Base-by-base conservation (phyloP, 2,113 vertebrate genomes). In the Hystrix brachyura region DNA sequence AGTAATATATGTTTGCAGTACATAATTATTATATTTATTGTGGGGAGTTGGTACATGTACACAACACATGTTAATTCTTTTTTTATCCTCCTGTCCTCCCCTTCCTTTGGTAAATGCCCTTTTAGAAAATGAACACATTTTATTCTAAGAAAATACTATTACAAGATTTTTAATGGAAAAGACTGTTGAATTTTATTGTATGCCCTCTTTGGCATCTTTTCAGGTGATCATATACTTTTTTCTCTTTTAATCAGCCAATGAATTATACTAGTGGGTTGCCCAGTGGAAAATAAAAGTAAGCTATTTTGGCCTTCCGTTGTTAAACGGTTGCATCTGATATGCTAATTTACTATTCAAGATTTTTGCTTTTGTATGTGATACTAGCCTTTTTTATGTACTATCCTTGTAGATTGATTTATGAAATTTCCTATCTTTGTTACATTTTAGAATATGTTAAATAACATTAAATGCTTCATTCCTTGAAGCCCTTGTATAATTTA, bases 81-180 rank as follows among this genome's bases (percentile, higher is more conserved):
- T 14, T 19, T 69, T 69, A 25, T 25, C 38, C 14, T 23, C 7
- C 21, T 43, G 19, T 4, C 71, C 43, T 46, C 21, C 38, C 43
- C 23, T 74, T 74, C 23, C 21, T 74, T 74, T 84, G 12, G 1
- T 65, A 65, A 91, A 87, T 48, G 18, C 1, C 5, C 7, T 83
- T 94, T 92, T 53, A 53, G 78, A 88, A 64, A 65, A 7, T 80
- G 23, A 81, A 13, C 18, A 32, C 7, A 48, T 62, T 90, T 62
- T 59, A 69, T 90, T 69, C n/a, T 76, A 89, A 82, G 76, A 81
- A 92, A 92, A 89, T 57, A 60, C 80, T 69, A 71, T 57, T 19
- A 51, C 60, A 76, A 3, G 17, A 53, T 48, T 80, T 76, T 88
- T 21, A 71, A 48, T 74, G 53, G 86, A 18, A 43, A 94, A 34